These are phyloP conservation scores for Gorilla gorilla DNA, from an alignment of 2,113 vertebrate species.

Conservation along the genomic window DNA sequence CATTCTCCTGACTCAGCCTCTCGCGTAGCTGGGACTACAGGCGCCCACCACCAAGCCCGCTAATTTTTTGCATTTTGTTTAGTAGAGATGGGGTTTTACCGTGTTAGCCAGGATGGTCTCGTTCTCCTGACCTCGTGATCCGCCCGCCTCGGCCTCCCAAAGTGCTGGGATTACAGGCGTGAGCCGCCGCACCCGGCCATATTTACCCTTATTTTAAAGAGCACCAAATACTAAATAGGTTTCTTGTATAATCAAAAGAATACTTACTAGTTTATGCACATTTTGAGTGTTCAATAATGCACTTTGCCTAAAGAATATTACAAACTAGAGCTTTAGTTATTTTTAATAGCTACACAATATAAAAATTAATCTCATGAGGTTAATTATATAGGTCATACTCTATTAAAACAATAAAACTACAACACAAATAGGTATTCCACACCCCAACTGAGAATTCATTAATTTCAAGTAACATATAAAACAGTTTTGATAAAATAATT, in stretches of 20 bases:
- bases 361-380: neutral
- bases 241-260: constrained; percentile 18
- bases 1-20: no score
- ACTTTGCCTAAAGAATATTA: constrained; percentile 20
- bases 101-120: no score
- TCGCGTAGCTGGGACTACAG: no score
- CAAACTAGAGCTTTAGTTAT: neutral
- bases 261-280: neutral
- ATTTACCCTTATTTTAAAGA: constrained; percentile 14
- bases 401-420: neutral
- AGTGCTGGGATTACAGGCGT: no score
- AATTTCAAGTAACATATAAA: neutral
- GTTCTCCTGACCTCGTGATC: no score
- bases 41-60: no score
- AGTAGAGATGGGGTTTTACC: no score
- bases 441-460: neutral
- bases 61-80: no score
- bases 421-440: neutral
- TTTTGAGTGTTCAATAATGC: neutral
- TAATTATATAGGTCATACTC: neutral
- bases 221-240: neutral
- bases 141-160: no score
- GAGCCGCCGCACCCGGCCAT: no score
- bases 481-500: constrained; percentile 6
- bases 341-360: constrained; percentile 1